Evolutionary conservation across 2,797 vertebrate species (phyloP).

Genomic region (Echeneis naucrates): DNA sequence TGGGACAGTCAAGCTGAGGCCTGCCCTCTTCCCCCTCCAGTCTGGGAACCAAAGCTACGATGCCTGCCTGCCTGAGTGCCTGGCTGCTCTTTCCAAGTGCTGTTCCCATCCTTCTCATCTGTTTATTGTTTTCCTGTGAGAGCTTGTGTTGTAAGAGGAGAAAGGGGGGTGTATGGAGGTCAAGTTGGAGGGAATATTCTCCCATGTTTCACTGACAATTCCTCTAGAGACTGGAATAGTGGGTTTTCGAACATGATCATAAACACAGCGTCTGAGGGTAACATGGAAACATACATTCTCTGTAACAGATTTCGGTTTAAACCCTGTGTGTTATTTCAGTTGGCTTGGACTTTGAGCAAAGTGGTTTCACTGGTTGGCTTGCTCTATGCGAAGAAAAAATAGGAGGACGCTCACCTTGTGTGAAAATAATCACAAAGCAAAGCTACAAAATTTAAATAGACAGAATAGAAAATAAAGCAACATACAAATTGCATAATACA

Average conservation of each 20-base stretch:
- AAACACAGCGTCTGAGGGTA: constrained; percentile 31
- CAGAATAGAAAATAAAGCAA: constrained; percentile 15
- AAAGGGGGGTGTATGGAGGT: constrained; percentile 50
- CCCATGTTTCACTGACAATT: constrained; percentile 76
- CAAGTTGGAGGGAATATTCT: constrained; percentile 73
- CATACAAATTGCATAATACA: constrained; percentile 27
- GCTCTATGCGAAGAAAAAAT: constrained; percentile 33
- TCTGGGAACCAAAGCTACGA: constrained; percentile 82
- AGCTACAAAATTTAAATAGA: constrained; percentile 32
- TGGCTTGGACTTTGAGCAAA: constrained; percentile 22
- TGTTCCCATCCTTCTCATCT: constrained; percentile 86
- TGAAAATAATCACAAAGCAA: constrained; percentile 31
- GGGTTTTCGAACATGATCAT: constrained; percentile 48
- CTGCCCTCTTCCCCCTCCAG: constrained; percentile 74
- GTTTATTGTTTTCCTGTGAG: constrained; percentile 88
- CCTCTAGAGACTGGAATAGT: constrained; percentile 54
- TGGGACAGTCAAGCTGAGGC: constrained; percentile 79
- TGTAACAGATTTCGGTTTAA: constrained; percentile 27
- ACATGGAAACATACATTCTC: constrained; percentile 38
- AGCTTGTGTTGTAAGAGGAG: constrained; percentile 80
- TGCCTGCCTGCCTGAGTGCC: constrained; percentile 73
- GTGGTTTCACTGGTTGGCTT: constrained; percentile 30
- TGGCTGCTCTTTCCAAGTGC: constrained; percentile 76
- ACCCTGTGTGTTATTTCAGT: constrained; percentile 23
- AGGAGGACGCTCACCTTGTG: constrained; percentile 33